Evolutionary conservation across 1,140 invertebrate species (phyloP).

Genomic region (Lethocerus indicus): DNA sequence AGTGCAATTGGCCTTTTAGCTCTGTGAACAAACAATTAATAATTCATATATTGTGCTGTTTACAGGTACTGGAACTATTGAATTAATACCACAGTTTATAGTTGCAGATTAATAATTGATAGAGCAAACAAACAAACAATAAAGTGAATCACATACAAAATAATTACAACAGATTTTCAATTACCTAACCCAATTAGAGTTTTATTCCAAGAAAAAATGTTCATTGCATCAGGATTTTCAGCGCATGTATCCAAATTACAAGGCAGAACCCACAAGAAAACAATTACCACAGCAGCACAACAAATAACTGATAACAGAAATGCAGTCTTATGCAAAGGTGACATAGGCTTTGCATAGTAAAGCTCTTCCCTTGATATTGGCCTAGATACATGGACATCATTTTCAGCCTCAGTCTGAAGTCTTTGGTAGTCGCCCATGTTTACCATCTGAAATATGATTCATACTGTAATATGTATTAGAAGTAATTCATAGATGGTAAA

Average conservation of each 20-base stretch:
- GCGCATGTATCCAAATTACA: slow-evolving; percentile 47
- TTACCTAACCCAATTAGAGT: slow-evolving; percentile 45
- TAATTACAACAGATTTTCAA: slow-evolving; percentile 8
- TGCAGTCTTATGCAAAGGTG: slow-evolving; percentile 38
- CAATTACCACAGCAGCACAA: slow-evolving; percentile 46
- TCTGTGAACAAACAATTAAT: slow-evolving; percentile 26
- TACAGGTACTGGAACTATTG: background rate
- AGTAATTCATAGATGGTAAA: too few relatives aligned
- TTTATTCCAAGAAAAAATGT: slow-evolving; percentile 39
- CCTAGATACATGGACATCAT: background rate
- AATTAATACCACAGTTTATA: background rate
- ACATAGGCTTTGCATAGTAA: slow-evolving; percentile 25
- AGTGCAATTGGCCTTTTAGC: slow-evolving; percentile 47
- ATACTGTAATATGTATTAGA: too few relatives aligned
- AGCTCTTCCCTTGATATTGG: slow-evolving; percentile 10
- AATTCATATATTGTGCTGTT: background rate
- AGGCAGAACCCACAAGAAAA: slow-evolving; percentile 57
- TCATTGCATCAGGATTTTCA: slow-evolving; percentile 33
- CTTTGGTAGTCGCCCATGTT: slow-evolving; percentile 17
- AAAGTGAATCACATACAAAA: background rate
- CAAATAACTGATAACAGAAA: slow-evolving; percentile 48
- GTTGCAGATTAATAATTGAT: too few relatives aligned
- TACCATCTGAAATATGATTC: background rate
- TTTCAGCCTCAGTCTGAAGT: slow-evolving; percentile 14
- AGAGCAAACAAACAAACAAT: slow-evolving; percentile 1